Percentiles rank a stretch among this genome's conserved stretches.
These are phyloP conservation scores for Callaeas wilsoni DNA, from an alignment of 2,113 vertebrate genomes.

Conservation along the genomic window DNA sequence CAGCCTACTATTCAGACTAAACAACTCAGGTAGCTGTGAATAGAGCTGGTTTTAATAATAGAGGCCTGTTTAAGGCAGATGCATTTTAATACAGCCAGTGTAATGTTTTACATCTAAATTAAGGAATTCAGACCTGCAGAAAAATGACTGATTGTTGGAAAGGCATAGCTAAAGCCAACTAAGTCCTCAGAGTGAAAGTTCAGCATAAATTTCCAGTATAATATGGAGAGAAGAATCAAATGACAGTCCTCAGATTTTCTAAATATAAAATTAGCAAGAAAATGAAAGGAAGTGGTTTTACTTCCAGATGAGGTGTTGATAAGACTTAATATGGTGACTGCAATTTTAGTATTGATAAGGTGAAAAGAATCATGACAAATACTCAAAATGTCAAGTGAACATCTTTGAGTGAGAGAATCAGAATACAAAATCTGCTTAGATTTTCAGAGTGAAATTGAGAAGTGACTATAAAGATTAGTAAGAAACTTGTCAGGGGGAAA, in stretches of 20 bases:
- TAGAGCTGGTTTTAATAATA: not conserved
- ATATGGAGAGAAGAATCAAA: not conserved
- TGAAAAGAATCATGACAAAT: not conserved
- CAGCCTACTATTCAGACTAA: not conserved
- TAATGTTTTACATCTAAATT: not conserved
- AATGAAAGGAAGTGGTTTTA: slow-evolving; percentile 22
- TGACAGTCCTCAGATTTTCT: not conserved
- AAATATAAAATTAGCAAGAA: slow-evolving; percentile 11
- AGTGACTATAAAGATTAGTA: not conserved
- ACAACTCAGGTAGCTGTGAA: not conserved
- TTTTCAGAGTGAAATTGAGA: not conserved
- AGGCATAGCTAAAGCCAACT: not conserved
- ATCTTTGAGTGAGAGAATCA: not conserved
- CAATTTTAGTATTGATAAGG: not conserved
- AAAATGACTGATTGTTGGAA: not conserved
- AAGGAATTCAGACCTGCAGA: not conserved
- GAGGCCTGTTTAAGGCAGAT: not conserved
- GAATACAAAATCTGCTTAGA: slow-evolving; percentile 9
- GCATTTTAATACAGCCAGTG: not conserved
- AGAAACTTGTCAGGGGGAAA: not conserved
- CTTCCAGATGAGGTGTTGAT: not conserved
- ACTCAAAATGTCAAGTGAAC: not conserved
- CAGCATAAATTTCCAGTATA: not conserved
- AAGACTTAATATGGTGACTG: not conserved
- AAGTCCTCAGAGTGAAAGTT: not conserved